A percentile compares a stretch with the other conserved stretches of the same genome.
Evolutionary conservation across 2,888 invertebrate genomes (phyloP).

Genomic region (Apodemia hepburni): DNA sequence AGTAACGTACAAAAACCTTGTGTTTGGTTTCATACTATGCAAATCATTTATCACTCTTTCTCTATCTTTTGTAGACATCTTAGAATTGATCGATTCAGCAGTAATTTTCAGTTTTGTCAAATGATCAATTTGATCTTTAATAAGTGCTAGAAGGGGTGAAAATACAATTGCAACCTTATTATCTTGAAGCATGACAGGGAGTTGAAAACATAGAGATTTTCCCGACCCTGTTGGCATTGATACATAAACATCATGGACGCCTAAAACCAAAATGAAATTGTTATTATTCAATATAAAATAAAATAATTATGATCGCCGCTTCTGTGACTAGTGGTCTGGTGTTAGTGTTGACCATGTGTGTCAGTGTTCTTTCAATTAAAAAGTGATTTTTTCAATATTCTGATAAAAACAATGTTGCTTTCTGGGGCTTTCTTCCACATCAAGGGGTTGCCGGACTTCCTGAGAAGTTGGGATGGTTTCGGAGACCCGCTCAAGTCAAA

Average conservation of each 20-base stretch:
- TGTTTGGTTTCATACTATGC: constrained; percentile 85
- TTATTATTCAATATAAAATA: neutral
- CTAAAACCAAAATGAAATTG: constrained; percentile 71
- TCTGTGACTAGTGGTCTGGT: no score
- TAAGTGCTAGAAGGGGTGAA: constrained; percentile 96
- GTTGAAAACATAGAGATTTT: constrained; percentile 97
- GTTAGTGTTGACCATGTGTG: no score
- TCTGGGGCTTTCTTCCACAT: no score
- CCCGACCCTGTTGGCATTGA: constrained; percentile 99
- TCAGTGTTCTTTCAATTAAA: no score
- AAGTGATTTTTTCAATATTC: no score
- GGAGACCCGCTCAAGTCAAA: no score
- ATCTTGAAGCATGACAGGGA: constrained; percentile 92
- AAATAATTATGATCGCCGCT: no score
- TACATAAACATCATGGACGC: constrained; percentile 94
- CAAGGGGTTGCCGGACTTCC: no score
- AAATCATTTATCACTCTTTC: constrained; percentile 89
- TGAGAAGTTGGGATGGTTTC: no score
- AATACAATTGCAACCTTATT: constrained; percentile 94
- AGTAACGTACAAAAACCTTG: constrained; percentile 95
- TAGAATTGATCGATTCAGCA: constrained; percentile 96
- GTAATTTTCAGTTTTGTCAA: constrained; percentile 87
- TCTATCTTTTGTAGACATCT: constrained; percentile 88
- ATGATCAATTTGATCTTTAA: constrained; percentile 97
- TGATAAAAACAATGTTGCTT: no score